Evolutionary conservation across 2,797 vertebrate species (phyloP).

Genomic region (Mastacembelus armatus): DNA sequence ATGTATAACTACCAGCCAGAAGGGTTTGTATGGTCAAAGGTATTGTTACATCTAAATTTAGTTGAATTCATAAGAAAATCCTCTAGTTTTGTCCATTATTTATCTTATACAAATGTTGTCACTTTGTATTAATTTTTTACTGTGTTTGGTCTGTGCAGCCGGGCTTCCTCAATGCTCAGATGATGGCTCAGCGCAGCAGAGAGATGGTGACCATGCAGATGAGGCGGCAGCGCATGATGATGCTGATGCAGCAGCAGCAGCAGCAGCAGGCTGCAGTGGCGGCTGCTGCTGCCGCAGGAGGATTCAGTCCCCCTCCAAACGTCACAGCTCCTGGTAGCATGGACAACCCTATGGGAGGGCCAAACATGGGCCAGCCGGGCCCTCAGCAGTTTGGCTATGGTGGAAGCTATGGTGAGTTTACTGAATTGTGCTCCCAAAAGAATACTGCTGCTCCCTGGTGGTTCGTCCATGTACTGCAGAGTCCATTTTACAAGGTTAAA

Average conservation of each 20-base stretch:
- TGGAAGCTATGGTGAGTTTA: slow-evolving; percentile 89
- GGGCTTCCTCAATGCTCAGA: slow-evolving; percentile 95
- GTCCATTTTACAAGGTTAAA: neutral
- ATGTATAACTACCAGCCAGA: too few species aligned
- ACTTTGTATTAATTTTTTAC: too few species aligned
- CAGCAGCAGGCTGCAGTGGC: slow-evolving; percentile 87
- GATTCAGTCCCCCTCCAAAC: slow-evolving; percentile 96
- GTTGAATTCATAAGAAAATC: too few species aligned
- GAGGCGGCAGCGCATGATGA: slow-evolving; percentile 93
- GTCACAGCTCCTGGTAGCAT: slow-evolving; percentile 93
- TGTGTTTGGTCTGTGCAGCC: slow-evolving; percentile 75
- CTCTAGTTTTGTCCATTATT: too few species aligned
- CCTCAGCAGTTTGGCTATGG: slow-evolving; percentile 93
- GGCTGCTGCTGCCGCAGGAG: slow-evolving; percentile 83
- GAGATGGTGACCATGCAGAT: slow-evolving; percentile 93
- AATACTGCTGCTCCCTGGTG: slow-evolving; percentile 66
- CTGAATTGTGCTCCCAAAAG: neutral
- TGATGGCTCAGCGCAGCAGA: slow-evolving; percentile 94
- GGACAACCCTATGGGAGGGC: slow-evolving; percentile 89
- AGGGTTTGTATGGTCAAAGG: too few species aligned
- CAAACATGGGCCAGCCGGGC: slow-evolving; percentile 89
- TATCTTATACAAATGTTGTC: too few species aligned
- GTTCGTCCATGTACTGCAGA: slow-evolving; percentile 24
- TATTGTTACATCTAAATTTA: too few species aligned
- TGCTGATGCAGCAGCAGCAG: slow-evolving; percentile 93